These are phyloP conservation scores for Drosophila bifasciata DNA, from an alignment of 1,140 invertebrate species.

Conservation along the genomic window DNA sequence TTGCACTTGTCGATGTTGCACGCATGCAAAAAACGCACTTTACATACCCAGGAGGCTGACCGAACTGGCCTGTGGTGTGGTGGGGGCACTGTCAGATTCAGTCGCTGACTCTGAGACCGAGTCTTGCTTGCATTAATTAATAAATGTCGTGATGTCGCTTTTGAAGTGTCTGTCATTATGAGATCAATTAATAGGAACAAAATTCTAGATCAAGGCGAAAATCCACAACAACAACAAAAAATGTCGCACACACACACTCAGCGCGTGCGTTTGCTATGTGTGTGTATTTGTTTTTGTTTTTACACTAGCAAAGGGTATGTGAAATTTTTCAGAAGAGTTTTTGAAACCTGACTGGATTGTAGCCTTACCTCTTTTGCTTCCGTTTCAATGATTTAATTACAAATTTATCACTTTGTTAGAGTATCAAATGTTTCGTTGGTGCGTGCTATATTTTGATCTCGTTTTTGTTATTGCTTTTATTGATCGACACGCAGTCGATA, in stretches of 20 bases:
- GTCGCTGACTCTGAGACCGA: constrained; percentile 12
- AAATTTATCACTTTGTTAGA: too few species aligned
- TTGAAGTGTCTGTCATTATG: constrained; percentile 83
- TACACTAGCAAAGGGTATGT: not conserved
- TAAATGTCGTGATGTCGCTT: constrained; percentile 83
- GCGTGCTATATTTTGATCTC: not conserved
- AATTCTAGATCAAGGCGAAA: constrained; percentile 83
- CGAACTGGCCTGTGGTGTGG: constrained; percentile 10
- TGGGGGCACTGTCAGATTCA: not conserved
- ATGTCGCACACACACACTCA: constrained; percentile 69
- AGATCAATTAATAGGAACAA: constrained; percentile 83
- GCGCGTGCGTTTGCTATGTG: constrained; percentile 50
- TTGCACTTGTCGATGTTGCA: constrained; percentile 34
- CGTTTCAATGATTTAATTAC: too few species aligned
- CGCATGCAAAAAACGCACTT: constrained; percentile 65
- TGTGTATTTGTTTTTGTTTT: constrained; percentile 28
- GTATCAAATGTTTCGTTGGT: too few species aligned
- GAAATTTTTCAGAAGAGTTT: too few species aligned
- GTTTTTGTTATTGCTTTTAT: constrained; percentile 25
- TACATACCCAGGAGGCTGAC: constrained; percentile 65
- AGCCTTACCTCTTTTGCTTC: too few species aligned
- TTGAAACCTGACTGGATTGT: too few species aligned
- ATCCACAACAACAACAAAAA: constrained; percentile 77
- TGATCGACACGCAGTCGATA: constrained; percentile 37
- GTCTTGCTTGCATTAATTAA: constrained; percentile 77